Conservation (phyloP, 2,888 invertebrate species). For the Pammene aurita region DNA sequence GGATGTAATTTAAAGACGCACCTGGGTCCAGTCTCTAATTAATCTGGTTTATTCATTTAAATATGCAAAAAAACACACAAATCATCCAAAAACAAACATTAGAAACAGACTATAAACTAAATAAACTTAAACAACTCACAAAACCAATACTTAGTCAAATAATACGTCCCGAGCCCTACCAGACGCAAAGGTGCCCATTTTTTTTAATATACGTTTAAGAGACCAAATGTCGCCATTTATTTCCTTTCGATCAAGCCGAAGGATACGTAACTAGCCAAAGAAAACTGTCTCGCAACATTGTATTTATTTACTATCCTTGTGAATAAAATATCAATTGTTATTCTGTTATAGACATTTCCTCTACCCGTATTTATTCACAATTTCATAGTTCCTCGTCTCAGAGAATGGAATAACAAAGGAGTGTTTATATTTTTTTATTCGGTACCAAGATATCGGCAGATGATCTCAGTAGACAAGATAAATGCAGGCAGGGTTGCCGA, state of each 20-base stretch:
- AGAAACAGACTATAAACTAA: too few relatives aligned
- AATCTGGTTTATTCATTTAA: too few relatives aligned
- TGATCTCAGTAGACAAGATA: constrained; percentile 35
- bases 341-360: constrained; percentile 25
- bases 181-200: too few relatives aligned
- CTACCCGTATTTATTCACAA: constrained; percentile 36
- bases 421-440: constrained; percentile 30
- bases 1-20: too few relatives aligned
- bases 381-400: constrained; percentile 37
- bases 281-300: background rate
- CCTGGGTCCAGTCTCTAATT: too few relatives aligned
- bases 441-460: constrained; percentile 34
- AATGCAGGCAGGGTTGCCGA: constrained; percentile 28
- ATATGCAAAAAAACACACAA: too few relatives aligned
- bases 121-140: too few relatives aligned
- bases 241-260: background rate
- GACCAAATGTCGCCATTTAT: background rate
- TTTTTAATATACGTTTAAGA: too few relatives aligned
- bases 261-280: background rate
- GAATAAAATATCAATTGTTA: constrained; percentile 33
- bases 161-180: too few relatives aligned
- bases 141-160: too few relatives aligned
- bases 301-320: background rate
- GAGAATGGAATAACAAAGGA: constrained; percentile 39
- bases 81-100: too few relatives aligned